Percentiles rank a stretch among this genome's conserved stretches.
phyloP scores from a whole-genome alignment of 2,113 vertebrate genomes.

The Aleadryas rufinucha region DNA sequence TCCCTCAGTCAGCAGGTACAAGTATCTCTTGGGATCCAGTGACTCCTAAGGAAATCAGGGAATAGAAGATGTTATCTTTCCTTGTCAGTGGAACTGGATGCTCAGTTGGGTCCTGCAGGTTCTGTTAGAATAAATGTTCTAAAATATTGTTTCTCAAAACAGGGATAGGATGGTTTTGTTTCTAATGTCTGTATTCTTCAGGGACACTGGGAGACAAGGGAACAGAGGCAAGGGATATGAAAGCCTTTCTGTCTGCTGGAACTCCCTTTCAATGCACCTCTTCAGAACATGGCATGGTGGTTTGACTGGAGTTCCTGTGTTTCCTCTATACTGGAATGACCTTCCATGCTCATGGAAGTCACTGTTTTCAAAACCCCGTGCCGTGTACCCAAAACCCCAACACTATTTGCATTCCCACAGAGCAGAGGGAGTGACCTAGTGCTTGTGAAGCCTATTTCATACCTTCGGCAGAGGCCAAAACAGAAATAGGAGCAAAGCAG shows the following conservation, averaged over 20 bases:
- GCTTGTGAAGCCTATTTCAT: not conserved
- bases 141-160: not conserved
- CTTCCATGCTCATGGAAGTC: not conserved
- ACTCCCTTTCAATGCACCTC: not conserved
- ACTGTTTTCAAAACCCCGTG: conserved; percentile 1
- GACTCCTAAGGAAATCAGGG: not conserved
- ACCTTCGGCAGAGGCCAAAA: not conserved
- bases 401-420: not conserved
- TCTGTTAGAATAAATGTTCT: not conserved
- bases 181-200: not conserved
- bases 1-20: too few species aligned
- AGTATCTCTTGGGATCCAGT: not conserved
- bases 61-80: not conserved
- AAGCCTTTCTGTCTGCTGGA: not conserved
- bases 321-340: not conserved
- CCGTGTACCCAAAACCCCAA: not conserved
- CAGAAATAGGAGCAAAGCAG: not conserved
- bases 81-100: not conserved
- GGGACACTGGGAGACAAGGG: not conserved
- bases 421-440: not conserved
- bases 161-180: not conserved
- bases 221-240: not conserved
- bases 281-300: not conserved
- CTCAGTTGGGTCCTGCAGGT: not conserved
- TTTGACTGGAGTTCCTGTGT: not conserved